Percentiles rank a stretch among this genome's conserved stretches.
These are phyloP conservation scores for Dinomys branickii DNA, from an alignment of 2,113 vertebrate genomes.

Conservation along the genomic window DNA sequence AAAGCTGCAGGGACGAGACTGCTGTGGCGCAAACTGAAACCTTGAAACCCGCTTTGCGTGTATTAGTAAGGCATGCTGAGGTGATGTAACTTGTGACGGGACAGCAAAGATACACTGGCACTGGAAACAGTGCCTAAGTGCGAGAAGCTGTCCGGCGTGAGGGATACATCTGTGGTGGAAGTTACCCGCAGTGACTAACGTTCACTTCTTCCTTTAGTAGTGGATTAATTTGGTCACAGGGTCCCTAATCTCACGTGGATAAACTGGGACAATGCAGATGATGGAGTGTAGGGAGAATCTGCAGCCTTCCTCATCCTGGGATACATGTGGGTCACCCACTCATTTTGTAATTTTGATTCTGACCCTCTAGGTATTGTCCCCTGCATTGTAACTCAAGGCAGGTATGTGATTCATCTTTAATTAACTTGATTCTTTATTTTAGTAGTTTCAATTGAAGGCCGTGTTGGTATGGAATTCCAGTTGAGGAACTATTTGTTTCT, in stretches of 20 bases:
- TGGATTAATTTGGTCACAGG: background rate
- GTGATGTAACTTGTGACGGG: background rate
- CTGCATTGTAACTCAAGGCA: background rate
- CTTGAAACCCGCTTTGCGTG: background rate
- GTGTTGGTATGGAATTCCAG: background rate
- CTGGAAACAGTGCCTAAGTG: background rate
- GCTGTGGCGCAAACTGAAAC: background rate
- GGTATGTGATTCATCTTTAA: background rate
- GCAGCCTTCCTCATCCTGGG: background rate
- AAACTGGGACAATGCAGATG: background rate
- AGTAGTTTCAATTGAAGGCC: background rate
- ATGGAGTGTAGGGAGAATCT: background rate
- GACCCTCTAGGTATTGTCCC: background rate
- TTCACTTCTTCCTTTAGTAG: background rate
- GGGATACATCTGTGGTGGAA: background rate
- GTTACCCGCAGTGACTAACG: background rate
- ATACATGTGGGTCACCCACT: background rate
- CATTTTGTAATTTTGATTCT: background rate
- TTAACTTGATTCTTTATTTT: background rate
- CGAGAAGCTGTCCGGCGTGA: background rate
- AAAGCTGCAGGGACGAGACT: background rate
- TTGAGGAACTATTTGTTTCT: background rate
- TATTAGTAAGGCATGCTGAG: background rate
- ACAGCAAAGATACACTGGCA: background rate
- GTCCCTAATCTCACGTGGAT: background rate